Evolutionary conservation across 2,888 invertebrate species (phyloP).

Genomic region (Stenurella melanura): DNA sequence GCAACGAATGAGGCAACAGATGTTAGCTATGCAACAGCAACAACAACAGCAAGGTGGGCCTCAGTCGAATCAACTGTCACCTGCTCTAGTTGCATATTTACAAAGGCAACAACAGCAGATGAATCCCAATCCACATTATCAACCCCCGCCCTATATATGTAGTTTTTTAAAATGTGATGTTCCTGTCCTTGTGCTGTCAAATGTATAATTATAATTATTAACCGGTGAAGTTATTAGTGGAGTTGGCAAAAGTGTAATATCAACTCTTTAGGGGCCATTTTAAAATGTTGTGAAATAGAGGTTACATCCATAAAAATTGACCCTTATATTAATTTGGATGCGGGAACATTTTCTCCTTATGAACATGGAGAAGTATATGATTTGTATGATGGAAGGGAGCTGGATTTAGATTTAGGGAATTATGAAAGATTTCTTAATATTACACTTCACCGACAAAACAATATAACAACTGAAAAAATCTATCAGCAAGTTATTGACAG

Average conservation of each 20-base stretch:
- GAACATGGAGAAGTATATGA: constrained; percentile 99
- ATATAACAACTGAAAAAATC: constrained; percentile 99
- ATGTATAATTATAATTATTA: constrained; percentile 71
- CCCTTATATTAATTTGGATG: constrained; percentile 99
- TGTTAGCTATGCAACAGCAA: constrained; percentile 78
- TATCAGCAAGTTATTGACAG: constrained; percentile 96
- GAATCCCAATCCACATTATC: constrained; percentile 76
- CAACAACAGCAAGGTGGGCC: constrained; percentile 71
- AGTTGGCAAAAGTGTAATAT: constrained; percentile 96
- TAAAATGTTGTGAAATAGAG: constrained; percentile 95
- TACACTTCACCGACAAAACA: too few species aligned
- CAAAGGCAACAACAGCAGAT: constrained; percentile 77
- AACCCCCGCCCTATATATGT: constrained; percentile 76
- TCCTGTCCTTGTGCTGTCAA: neutral
- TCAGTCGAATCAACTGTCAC: constrained; percentile 76
- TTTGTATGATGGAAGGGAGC: constrained; percentile 98
- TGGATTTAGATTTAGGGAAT: constrained; percentile 99
- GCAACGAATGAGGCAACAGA: constrained; percentile 80
- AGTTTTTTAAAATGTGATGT: constrained; percentile 31
- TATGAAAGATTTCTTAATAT: constrained; percentile 98
- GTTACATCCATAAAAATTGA: constrained; percentile 99
- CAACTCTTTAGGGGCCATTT: constrained; percentile 95
- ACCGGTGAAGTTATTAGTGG: constrained; percentile 99
- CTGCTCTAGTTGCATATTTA: constrained; percentile 80
- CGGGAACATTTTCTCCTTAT: constrained; percentile 99